A percentile compares a stretch with the other conserved stretches of the same genome.
Conservation (phyloP, 2,888 invertebrate genomes). For the Drosophila conformis region DNA sequence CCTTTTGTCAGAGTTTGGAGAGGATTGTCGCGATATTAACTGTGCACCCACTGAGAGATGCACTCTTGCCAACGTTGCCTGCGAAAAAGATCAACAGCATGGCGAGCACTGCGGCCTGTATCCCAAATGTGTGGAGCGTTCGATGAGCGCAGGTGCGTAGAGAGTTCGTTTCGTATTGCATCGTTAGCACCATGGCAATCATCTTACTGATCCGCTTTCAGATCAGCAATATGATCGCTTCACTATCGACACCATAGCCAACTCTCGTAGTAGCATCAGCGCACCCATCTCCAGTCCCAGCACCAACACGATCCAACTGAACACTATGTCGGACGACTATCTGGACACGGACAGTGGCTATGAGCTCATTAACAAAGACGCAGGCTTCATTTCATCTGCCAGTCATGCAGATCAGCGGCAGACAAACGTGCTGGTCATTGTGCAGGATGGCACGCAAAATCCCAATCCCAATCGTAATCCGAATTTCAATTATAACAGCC, state of each 20-base stretch:
- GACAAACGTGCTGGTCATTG: slow-evolving; percentile 66
- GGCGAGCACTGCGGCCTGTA: slow-evolving; percentile 54
- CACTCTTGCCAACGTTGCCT: slow-evolving; percentile 35
- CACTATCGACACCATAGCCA: slow-evolving; percentile 69
- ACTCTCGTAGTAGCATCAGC: slow-evolving; percentile 49
- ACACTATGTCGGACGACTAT: slow-evolving; percentile 4
- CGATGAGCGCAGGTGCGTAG: slow-evolving; percentile 41
- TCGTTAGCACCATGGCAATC: slow-evolving; percentile 5
- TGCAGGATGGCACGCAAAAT: slow-evolving; percentile 53
- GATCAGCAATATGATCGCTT: slow-evolving; percentile 58
- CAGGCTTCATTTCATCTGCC: slow-evolving; percentile 6
- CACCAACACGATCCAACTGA: slow-evolving; percentile 51
- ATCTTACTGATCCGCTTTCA: slow-evolving; percentile 57
- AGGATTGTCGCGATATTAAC: slow-evolving; percentile 48
- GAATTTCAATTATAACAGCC: slow-evolving; percentile 8
- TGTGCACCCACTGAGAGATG: slow-evolving; percentile 48
- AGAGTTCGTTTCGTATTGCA: not conserved
- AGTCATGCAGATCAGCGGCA: slow-evolving; percentile 59
- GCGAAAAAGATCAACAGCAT: slow-evolving; percentile 42
- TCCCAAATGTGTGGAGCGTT: slow-evolving; percentile 45
- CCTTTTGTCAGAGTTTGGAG: slow-evolving; percentile 44
- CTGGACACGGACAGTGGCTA: slow-evolving; percentile 33
- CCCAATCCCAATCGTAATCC: slow-evolving; percentile 9
- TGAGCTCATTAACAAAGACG: slow-evolving; percentile 42
- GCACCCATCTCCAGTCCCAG: slow-evolving; percentile 43